Evolutionary conservation across 2,797 vertebrate species (phyloP).

Genomic region (Miichthys miiuy): DNA sequence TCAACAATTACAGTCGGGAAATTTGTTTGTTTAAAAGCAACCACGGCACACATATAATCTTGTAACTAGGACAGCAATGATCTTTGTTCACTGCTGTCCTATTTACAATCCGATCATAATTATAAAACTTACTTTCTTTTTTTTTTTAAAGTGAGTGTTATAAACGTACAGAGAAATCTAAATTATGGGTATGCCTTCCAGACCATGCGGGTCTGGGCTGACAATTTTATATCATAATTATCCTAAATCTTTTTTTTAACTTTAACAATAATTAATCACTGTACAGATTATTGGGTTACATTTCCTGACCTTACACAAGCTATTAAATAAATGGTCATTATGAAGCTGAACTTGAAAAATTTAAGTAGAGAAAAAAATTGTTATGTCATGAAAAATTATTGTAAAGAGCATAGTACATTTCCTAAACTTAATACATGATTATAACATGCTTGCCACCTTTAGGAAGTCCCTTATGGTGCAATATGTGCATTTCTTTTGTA

Average conservation of each 20-base stretch:
- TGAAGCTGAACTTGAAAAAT: not conserved
- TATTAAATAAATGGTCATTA: not conserved
- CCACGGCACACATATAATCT: not conserved
- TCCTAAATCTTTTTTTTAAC: not conserved
- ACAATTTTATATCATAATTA: not conserved
- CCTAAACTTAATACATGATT: not conserved
- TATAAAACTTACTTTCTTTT: not conserved
- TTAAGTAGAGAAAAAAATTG: not conserved
- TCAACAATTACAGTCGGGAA: not conserved
- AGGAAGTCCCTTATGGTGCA: not conserved
- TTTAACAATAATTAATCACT: not conserved
- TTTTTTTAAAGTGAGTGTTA: not conserved
- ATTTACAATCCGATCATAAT: not conserved
- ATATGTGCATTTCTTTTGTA: not conserved
- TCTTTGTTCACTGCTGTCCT: not conserved
- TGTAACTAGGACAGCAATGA: not conserved
- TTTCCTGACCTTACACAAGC: not conserved
- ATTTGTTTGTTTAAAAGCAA: slow-evolving; percentile 10
- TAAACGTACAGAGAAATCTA: not conserved
- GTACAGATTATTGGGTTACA: not conserved
- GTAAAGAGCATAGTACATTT: not conserved
- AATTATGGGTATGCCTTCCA: not conserved
- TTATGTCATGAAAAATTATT: not conserved
- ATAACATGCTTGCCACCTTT: not conserved
- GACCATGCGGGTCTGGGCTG: not conserved